Evolutionary conservation across 2,888 invertebrate genomes (phyloP), one percentile per base, ranked within the genome.

Genomic region (Clistopyga incitator): DNA sequence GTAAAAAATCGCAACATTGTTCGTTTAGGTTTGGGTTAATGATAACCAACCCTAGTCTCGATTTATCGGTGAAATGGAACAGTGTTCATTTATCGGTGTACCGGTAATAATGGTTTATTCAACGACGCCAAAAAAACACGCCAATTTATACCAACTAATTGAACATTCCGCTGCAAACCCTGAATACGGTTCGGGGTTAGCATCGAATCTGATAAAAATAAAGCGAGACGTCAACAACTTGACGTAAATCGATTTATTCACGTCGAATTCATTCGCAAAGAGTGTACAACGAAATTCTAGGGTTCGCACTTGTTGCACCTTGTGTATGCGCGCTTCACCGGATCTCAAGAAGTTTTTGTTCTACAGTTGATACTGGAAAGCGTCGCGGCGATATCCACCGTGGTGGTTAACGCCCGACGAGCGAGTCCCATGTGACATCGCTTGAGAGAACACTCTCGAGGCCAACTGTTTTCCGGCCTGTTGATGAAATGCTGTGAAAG

Each of bases 281-380:
- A 23, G 38, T 23, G 68, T 81, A 45, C 47, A 47, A n/a, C 25
- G 47, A 59, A 13, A 72, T 72, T 23, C 45, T 13, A 38, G 71
- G 47, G 65, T 71, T 71, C 72, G 79, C 71, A 83, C 83, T 83
- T 83, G 83, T 83, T 83, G 83, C 83, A 82, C 71, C 76, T 23
- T 65, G 45, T 45, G 59, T 42, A 56, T 29, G 13, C 23, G 54
- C 52, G 59, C 42, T 20, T 18, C 23, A 25, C 56, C 38, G 65
- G 38, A 45, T 42, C 71, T 76, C 54, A 65, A 38, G 59, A 83
- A 77, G 52, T 79, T 83, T 77, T 80, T 83, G 59, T 45, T 13
- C 52, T 45, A 34, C 45, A 65, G 65, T 13, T 42, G 65, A 38
- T 52, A 78, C 64, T 68, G 70, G n/a, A n/a, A 76, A 61, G 42